Percentiles rank a stretch among this genome's conserved stretches.
These are phyloP conservation scores for Corynorhinus townsendii DNA, from an alignment of 2,113 vertebrate species.

Conservation along the genomic window DNA sequence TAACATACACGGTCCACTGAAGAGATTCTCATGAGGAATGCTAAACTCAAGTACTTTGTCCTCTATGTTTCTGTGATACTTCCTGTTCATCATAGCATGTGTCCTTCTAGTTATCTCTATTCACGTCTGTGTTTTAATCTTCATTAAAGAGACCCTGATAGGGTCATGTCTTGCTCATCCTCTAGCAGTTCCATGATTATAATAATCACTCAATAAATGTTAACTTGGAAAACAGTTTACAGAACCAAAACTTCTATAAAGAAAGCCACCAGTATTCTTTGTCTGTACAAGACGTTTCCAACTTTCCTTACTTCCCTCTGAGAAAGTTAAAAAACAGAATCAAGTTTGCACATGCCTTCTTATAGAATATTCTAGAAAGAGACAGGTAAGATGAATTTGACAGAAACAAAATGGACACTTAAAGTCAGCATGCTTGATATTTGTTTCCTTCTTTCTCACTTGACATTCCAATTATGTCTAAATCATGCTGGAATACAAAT, in stretches of 20 bases:
- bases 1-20: not conserved
- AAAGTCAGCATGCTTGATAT: not conserved
- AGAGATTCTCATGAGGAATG: not conserved
- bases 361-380: constrained; percentile 19
- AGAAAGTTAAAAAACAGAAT: not conserved
- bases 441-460: constrained; percentile 30
- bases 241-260: not conserved
- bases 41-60: not conserved
- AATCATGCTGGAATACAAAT: constrained; percentile 29
- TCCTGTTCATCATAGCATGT: not conserved
- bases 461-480: constrained; percentile 40
- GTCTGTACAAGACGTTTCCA: not conserved
- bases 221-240: not conserved
- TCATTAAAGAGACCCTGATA: not conserved
- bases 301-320: not conserved
- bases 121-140: not conserved
- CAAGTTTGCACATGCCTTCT: not conserved
- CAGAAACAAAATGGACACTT: constrained; percentile 24
- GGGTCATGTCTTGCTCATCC: not conserved
- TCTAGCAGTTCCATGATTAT: not conserved
- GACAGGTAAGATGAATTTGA: constrained; percentile 28
- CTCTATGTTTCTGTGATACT: not conserved
- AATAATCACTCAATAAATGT: not conserved
- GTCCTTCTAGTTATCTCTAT: not conserved
- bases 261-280: not conserved